Percentiles rank a stretch among this genome's conserved stretches.
Evolutionary conservation across 2,797 vertebrate species (phyloP).

Genomic region (Megalops cyprinoides): DNA sequence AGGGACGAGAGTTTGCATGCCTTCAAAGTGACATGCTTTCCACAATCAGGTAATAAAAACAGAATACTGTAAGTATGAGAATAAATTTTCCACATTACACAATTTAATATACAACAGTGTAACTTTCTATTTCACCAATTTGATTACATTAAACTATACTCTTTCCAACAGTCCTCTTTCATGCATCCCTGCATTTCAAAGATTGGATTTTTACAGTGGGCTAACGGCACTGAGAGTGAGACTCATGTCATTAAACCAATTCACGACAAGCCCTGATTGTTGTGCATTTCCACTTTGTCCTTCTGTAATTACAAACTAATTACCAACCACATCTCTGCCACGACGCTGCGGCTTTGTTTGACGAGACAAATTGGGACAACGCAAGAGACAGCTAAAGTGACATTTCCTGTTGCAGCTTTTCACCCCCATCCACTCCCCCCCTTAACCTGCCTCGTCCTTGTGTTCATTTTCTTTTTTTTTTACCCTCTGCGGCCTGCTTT

Average conservation of each 20-base stretch:
- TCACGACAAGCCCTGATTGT: conserved; percentile 18
- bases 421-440: conserved; percentile 21
- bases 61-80: not conserved
- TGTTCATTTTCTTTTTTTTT: conserved; percentile 41
- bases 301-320: conserved; percentile 35
- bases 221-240: not conserved
- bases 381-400: conserved; percentile 22
- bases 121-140: not conserved
- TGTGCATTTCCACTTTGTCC: conserved; percentile 28
- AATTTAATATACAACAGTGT: not conserved
- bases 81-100: not conserved
- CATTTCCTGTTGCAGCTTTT: not conserved
- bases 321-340: conserved; percentile 4
- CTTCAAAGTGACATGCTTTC: not conserved
- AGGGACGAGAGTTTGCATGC: too few relatives aligned
- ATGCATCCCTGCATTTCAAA: not conserved
- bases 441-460: conserved; percentile 42
- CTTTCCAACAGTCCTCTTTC: not conserved
- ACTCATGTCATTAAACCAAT: not conserved
- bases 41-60: not conserved
- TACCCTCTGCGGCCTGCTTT: conserved; percentile 32
- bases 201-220: not conserved
- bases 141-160: too few relatives aligned
- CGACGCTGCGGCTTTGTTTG: conserved; percentile 21
- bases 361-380: conserved; percentile 33